Evolutionary conservation across 1,140 invertebrate genomes (phyloP).

Genomic region (Drosophila setifemur): DNA sequence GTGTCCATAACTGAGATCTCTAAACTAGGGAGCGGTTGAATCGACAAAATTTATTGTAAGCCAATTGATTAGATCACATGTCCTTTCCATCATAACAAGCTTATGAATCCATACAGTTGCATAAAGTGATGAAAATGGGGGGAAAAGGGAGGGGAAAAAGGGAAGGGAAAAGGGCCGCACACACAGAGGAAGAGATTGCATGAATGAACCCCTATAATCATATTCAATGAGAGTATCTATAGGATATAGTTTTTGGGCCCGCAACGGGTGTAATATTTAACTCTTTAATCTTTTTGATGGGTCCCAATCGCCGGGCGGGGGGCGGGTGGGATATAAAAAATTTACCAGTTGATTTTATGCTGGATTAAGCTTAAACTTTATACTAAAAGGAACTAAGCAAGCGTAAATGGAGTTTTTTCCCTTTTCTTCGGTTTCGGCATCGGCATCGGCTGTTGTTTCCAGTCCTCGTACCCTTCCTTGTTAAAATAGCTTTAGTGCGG

Average conservation of each 20-base stretch:
- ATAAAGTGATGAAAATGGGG: constrained; percentile 13
- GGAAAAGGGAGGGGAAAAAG: not conserved
- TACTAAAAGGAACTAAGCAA: constrained; percentile 80
- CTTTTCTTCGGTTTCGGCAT: constrained; percentile 3
- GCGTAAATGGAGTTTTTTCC: constrained; percentile 72
- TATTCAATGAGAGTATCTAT: constrained; percentile 40
- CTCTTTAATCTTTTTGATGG: constrained; percentile 69
- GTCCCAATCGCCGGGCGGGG: not conserved
- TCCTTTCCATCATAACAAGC: constrained; percentile 44
- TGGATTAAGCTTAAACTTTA: constrained; percentile 81
- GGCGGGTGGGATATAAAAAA: constrained; percentile 67
- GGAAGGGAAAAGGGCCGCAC: not conserved
- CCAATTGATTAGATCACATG: constrained; percentile 61
- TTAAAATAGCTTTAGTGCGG: constrained; percentile 73
- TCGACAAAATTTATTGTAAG: constrained; percentile 54
- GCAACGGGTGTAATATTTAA: constrained; percentile 59
- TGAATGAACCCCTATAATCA: constrained; percentile 43
- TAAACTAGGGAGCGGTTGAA: not conserved
- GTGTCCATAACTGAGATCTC: not conserved
- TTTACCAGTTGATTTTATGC: constrained; percentile 82
- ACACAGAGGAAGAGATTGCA: constrained; percentile 4
- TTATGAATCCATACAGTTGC: constrained; percentile 9
- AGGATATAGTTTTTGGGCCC: constrained; percentile 49
- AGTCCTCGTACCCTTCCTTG: constrained; percentile 74
- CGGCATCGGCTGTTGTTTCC: constrained; percentile 43